These are phyloP conservation scores for Barnardius zonarius DNA, from an alignment of 2,113 vertebrate species.

Conservation along the genomic window DNA sequence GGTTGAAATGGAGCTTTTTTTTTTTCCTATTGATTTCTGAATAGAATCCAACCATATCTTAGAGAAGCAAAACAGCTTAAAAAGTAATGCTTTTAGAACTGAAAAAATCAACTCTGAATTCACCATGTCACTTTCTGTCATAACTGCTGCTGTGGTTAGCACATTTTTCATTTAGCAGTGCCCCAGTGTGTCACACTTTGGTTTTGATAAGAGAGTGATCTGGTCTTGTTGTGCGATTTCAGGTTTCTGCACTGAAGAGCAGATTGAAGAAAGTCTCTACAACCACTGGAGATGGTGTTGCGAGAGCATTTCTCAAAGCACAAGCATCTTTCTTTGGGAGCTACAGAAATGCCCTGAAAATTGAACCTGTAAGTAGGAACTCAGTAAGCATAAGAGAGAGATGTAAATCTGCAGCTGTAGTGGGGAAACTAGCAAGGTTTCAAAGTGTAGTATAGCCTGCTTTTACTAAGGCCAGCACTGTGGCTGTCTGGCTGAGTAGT, in stretches of 20 bases:
- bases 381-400: neutral
- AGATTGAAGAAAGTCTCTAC: constrained; percentile 94
- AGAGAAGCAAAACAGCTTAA: constrained; percentile 1
- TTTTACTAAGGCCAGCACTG: neutral
- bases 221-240: constrained; percentile 6
- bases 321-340: constrained; percentile 94
- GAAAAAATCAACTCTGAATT: neutral
- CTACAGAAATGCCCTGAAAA: constrained; percentile 92
- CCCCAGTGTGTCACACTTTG: neutral
- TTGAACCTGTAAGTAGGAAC: constrained; percentile 86
- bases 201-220: neutral
- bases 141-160: neutral
- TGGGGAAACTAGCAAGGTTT: neutral
- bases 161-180: neutral
- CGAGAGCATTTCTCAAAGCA: constrained; percentile 92
- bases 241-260: constrained; percentile 93
- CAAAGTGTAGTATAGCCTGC: neutral
- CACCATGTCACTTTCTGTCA: neutral
- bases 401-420: neutral
- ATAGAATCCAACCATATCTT: neutral
- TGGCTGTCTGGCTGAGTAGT: neutral
- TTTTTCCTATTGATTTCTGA: neutral
- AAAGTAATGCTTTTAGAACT: constrained; percentile 2
- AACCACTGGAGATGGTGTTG: constrained; percentile 91
- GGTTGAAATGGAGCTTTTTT: neutral